Base-by-base conservation (phyloP, 2,797 vertebrate genomes). In the Micropoecilia bifurca region DNA sequence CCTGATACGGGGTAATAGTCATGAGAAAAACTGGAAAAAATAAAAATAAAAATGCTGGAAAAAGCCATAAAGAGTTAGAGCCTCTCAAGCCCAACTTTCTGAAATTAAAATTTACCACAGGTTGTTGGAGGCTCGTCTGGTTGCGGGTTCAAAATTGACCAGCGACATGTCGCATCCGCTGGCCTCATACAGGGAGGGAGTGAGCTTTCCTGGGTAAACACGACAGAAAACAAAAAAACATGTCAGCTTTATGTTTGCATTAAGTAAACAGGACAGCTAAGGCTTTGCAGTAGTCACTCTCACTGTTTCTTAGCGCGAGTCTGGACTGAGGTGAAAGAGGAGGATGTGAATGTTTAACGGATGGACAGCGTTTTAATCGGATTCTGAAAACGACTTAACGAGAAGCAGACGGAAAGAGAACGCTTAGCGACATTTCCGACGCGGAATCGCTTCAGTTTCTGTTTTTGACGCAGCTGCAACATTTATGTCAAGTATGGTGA, bases 131-230 rank as follows among this genome's bases (percentile, higher is more conserved):
- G 98, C 97, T 96, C 98, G 97, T 96, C 98, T 96, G 94, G 97
- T 97, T 94, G 97, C 98, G 83, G 98, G 97, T 95, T 99, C 98
- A 93, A 99, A 99, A 92, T 99, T 99, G 91, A 99, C 98, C 94
- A 99, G 96, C 18, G 98, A 99, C 97, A 99, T 97, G 94, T 99
- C 97, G 91, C 98, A 99, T 91, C 97, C 98, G 80, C 96, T 97
- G 50, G 96, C 97, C 95, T 99, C 98, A 86, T 99, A 99, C 75
- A 99, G 94, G 48, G 98, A 97, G 87, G 98, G 97, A 82, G 97
- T 98, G 93, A 98, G 97, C 93, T 99, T 99, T 95, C 98, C 98
- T 99, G 81, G 12, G 55, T 80, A 33, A 18, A 78, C 16, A 77
- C 22, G 28, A 69, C 25, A 57, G 61, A 83, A 87, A 89, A 88